Base-by-base conservation (phyloP, 1,140 invertebrate species). In the Cyclargus thomasi region DNA sequence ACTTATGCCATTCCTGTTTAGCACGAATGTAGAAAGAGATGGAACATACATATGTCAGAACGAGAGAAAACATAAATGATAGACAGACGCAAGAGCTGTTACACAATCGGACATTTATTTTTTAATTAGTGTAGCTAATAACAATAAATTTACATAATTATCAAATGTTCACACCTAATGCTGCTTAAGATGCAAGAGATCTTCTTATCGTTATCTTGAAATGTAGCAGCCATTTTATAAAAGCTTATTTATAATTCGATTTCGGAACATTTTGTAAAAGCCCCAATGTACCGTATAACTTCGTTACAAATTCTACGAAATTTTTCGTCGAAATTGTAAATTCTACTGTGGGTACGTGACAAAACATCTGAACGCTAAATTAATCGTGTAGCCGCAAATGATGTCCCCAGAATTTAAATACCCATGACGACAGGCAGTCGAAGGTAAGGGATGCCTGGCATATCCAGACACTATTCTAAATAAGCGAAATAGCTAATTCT, bases 331-430 rank as follows among this genome's bases (percentile, higher is more conserved):
- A 16, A 53, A 3, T 65, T 17, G 55, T 57, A 73, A 77, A 80
- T 74, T 64, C 71, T 71, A 65, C 70, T 67, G 64, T 47, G 67
- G 20, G 74, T 64, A 84, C 80, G 81, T 83, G 82, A 79, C 75
- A 67, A 68, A 70, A 73, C 75, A 77, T 82, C 79, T 82, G 78
- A 85, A 82, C 77, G 75, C 76, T 55, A 78, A 79, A 80, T 82
- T 80, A 80, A 71, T 77, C 74, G 65, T 68, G 66, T 75, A 76
- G 75, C 71, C 70, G 77, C 75, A 68, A 77, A 74, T 71, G 73
- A 76, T 72, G 70, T 74, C 73, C 67, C 63, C 65, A 21, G 74
- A 76, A 75, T 74, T 74, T 74, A 78, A 78, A 77, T 76, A 65
- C 55, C 62, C 65, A 65, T 74, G 75, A 70, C 66, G 65, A 67